Evolutionary conservation across 53 echinoderm and acorn worm species (phyloP).

Genomic region (Henricia sp.): DNA sequence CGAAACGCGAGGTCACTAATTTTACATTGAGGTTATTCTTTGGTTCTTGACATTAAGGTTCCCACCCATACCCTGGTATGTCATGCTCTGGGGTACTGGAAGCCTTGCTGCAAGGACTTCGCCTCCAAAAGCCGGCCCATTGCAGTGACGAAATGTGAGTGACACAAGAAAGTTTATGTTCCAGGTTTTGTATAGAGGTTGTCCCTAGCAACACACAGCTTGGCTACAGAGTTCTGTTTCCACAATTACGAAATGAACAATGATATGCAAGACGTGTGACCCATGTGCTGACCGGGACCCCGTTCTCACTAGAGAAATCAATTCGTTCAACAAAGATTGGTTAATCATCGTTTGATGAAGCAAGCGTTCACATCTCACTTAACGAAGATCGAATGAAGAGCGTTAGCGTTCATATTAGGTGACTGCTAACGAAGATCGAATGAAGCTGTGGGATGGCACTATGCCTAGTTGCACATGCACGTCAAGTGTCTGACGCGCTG

Average conservation of each 20-base stretch:
- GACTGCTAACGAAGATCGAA: no score
- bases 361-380: no score
- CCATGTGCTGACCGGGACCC: background rate
- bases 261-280: background rate
- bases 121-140: conserved; percentile 27
- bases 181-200: background rate
- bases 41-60: background rate
- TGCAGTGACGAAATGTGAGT: conserved; percentile 41
- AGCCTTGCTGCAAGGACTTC: conserved; percentile 7
- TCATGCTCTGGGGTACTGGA: conserved; percentile 24
- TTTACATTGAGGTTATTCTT: background rate
- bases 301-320: no score
- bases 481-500: no score
- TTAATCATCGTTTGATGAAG: no score
- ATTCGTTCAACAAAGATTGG: no score
- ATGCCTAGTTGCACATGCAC: no score
- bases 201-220: no score
- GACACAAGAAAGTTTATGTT: no score
- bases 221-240: background rate
- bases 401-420: no score
- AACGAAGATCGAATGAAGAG: no score
- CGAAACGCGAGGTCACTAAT: background rate
- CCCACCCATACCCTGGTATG: conserved; percentile 29
- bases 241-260: background rate
- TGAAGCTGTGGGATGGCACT: no score